Evolutionary conservation across 2,113 vertebrate species (phyloP).

Genomic region (Crypturellus undulatus): DNA sequence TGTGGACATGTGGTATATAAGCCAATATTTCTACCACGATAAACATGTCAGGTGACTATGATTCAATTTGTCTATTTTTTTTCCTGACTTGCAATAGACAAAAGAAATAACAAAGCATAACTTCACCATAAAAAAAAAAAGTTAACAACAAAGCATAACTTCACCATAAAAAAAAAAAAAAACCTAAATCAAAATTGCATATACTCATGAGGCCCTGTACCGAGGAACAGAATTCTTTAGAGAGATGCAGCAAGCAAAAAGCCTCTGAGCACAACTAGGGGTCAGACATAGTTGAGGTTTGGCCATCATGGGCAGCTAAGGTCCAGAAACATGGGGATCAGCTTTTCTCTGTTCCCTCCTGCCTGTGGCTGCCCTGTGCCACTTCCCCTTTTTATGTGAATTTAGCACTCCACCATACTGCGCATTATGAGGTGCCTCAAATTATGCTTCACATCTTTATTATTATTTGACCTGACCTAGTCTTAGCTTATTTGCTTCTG

Average conservation of each 20-base stretch:
- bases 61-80: background rate
- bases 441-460: background rate
- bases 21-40: background rate
- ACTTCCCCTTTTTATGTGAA: background rate
- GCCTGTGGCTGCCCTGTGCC: background rate
- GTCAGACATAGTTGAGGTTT: background rate
- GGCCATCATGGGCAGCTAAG: background rate
- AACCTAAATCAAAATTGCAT: background rate
- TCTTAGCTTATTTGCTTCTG: constrained; percentile 1
- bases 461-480: background rate
- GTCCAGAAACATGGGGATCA: background rate
- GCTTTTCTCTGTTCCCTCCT: background rate
- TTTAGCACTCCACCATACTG: background rate
- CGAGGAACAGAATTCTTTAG: background rate
- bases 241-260: background rate
- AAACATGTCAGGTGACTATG: background rate
- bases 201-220: background rate
- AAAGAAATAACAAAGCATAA: background rate
- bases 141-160: background rate
- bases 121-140: background rate
- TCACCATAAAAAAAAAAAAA: background rate
- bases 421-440: background rate
- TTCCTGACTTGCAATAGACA: background rate
- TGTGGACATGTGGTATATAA: background rate
- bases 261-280: background rate